Conservation (phyloP, 2,888 invertebrate species). For the Drosophila neutralis region DNA sequence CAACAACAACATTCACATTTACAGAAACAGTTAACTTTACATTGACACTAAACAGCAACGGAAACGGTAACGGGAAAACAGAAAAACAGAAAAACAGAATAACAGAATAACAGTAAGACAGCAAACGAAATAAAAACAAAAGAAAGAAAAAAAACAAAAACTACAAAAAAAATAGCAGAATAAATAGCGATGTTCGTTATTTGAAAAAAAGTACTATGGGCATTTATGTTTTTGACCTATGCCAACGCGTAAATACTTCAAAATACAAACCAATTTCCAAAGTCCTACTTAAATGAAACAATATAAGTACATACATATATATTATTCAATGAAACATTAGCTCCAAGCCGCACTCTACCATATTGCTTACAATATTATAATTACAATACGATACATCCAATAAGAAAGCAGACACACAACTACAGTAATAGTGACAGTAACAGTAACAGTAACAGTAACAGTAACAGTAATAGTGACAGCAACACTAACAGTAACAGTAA, state of each 20-base stretch:
- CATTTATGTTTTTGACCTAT: slow-evolving; percentile 37
- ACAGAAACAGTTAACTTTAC: slow-evolving; percentile 10
- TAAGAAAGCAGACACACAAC: slow-evolving; percentile 21
- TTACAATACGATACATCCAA: slow-evolving; percentile 34
- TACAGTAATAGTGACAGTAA: slow-evolving; percentile 60
- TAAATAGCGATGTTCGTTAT: slow-evolving; percentile 27
- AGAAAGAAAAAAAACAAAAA: not conserved
- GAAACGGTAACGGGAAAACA: not conserved
- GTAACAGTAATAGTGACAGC: slow-evolving; percentile 58
- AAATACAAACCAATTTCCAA: slow-evolving; percentile 26
- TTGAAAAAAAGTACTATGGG: slow-evolving; percentile 19
- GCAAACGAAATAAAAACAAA: slow-evolving; percentile 10
- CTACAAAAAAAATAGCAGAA: slow-evolving; percentile 1
- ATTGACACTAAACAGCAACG: not conserved
- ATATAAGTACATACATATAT: slow-evolving; percentile 48
- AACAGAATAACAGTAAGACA: slow-evolving; percentile 13
- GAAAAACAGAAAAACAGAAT: not conserved
- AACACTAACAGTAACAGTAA: slow-evolving; percentile 12
- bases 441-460: not conserved
- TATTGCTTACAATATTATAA: slow-evolving; percentile 70
- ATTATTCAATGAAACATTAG: slow-evolving; percentile 79
- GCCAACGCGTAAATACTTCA: slow-evolving; percentile 11
- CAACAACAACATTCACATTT: slow-evolving; percentile 18
- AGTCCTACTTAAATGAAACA: slow-evolving; percentile 45
- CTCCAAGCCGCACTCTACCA: slow-evolving; percentile 74